Evolutionary conservation across 2,113 vertebrate genomes (phyloP).

Genomic region (Uropsilus gracilis): DNA sequence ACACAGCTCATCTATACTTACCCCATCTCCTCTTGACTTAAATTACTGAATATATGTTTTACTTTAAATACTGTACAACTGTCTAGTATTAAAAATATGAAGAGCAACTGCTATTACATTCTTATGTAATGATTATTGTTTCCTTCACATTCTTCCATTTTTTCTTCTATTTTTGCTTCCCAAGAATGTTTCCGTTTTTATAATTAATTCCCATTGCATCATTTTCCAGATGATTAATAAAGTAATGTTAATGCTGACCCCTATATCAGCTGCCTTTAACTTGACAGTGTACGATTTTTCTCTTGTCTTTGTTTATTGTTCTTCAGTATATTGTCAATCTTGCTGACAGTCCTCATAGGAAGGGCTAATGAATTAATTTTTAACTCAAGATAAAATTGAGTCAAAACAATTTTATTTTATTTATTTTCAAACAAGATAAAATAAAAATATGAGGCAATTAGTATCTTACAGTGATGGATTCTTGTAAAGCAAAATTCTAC

Average conservation of each 20-base stretch:
- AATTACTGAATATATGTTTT: background rate
- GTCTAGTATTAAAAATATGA: background rate
- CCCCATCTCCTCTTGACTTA: background rate
- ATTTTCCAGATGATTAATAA: slow-evolving; percentile 40
- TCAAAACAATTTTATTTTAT: too few relatives aligned
- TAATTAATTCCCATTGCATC: slow-evolving; percentile 1
- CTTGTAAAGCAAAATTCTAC: background rate
- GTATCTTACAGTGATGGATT: background rate
- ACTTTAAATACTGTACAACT: background rate
- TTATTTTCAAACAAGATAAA: slow-evolving; percentile 1
- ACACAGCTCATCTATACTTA: background rate
- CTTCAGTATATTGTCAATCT: slow-evolving; percentile 36
- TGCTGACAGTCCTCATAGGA: background rate
- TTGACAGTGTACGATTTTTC: slow-evolving; percentile 32
- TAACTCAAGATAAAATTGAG: background rate
- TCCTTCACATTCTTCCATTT: background rate
- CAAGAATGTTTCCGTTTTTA: background rate
- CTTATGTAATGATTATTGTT: background rate
- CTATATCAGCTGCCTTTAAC: background rate
- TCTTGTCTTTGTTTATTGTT: slow-evolving; percentile 7
- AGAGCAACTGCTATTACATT: background rate
- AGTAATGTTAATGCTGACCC: background rate
- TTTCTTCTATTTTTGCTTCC: background rate
- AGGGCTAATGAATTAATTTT: slow-evolving; percentile 37
- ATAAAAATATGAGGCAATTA: slow-evolving; percentile 23